phyloP scores from a whole-genome alignment of 2,113 vertebrate genomes.

The Podarcis muralis region DNA sequence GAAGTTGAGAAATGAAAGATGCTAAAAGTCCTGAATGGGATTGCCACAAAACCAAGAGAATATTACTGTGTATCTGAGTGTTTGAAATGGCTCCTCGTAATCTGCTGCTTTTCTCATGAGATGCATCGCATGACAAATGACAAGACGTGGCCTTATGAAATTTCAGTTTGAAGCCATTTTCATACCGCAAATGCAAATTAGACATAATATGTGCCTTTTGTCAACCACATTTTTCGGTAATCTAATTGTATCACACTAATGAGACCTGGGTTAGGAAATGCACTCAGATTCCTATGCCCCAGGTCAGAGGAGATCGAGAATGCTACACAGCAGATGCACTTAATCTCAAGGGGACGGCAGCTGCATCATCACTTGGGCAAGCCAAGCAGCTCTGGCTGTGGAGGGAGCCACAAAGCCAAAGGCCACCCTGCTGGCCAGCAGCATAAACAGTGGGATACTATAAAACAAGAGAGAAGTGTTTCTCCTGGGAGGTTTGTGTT shows the following conservation, averaged over 20 bases:
- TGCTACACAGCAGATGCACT: constrained; percentile 56
- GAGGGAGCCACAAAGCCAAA: fast-evolving
- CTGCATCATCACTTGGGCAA: constrained; percentile 39
- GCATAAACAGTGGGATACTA: background rate
- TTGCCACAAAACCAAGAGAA: constrained; percentile 19
- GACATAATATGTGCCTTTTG: constrained; percentile 58
- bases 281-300: constrained; percentile 55
- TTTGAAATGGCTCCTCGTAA: constrained; percentile 25
- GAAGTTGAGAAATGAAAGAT: background rate
- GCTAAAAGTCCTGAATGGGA: constrained; percentile 6
- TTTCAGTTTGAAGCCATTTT: constrained; percentile 59
- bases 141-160: constrained; percentile 49
- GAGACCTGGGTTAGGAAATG: constrained; percentile 65
- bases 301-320: constrained; percentile 54
- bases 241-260: constrained; percentile 59
- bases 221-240: constrained; percentile 60
- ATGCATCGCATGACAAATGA: constrained; percentile 47
- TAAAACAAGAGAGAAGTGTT: fast-evolving
- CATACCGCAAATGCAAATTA: constrained; percentile 49
- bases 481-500: background rate
- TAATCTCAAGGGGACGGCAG: constrained; percentile 45
- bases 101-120: background rate
- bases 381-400: constrained; percentile 17
- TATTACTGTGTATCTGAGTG: constrained; percentile 5
- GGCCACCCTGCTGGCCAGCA: background rate